Evolutionary conservation across 2,888 invertebrate species (phyloP).

Genomic region (Philereme vetulata): DNA sequence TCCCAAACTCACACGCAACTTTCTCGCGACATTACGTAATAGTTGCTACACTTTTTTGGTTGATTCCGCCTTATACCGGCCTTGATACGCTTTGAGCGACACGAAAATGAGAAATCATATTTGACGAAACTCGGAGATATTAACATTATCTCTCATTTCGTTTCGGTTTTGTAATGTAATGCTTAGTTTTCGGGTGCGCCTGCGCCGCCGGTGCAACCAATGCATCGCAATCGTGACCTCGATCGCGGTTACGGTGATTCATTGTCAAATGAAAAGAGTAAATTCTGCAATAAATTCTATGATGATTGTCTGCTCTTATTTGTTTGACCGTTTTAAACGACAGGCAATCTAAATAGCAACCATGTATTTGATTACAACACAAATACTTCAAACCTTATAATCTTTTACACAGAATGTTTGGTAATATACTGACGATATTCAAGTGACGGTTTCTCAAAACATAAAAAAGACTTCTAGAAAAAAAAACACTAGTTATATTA

Average conservation of each 20-base stretch:
- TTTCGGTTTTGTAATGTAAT: conserved; percentile 55
- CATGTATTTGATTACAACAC: no score
- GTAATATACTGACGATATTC: no score
- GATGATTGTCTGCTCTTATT: conserved; percentile 3
- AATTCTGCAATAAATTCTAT: conserved; percentile 2
- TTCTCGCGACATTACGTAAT: conserved; percentile 65
- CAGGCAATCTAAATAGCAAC: no score
- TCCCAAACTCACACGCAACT: conserved; percentile 62
- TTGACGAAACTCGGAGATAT: conserved; percentile 61
- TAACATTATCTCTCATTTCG: conserved; percentile 62
- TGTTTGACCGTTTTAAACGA: background rate
- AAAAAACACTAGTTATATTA: no score
- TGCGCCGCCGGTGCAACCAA: conserved; percentile 30
- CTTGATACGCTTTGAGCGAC: conserved; percentile 63
- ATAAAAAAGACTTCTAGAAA: no score
- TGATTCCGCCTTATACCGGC: conserved; percentile 63
- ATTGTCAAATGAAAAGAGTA: conserved; percentile 28
- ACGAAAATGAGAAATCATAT: conserved; percentile 65
- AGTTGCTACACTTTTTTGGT: conserved; percentile 63
- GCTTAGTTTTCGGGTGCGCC: conserved; percentile 34
- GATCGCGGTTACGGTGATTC: conserved; percentile 31
- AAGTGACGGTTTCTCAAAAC: no score
- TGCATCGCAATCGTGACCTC: conserved; percentile 40
- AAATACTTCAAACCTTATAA: no score
- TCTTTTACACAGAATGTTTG: no score